A percentile compares a stretch with the other conserved stretches of the same genome.
phyloP scores from a whole-genome alignment of 2,888 invertebrate genomes.

The Leptopilina syphax region DNA sequence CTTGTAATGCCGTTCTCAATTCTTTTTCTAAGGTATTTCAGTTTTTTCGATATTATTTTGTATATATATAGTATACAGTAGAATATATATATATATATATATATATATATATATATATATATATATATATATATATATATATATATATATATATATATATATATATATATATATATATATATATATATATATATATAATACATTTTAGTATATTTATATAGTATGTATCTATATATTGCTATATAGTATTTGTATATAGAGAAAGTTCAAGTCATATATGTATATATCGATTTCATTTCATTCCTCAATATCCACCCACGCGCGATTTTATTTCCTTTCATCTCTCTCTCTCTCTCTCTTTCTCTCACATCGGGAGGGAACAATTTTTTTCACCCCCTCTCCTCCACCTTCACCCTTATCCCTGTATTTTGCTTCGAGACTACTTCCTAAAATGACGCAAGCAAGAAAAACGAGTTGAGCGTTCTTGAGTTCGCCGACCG shows the following conservation, averaged over 20 bases:
- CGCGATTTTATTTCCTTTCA: neutral
- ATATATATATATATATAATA: no score
- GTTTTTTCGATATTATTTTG: neutral
- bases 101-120: no score
- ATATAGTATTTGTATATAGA: neutral
- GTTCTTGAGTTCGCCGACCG: conserved; percentile 63
- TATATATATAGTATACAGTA: no score
- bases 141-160: no score
- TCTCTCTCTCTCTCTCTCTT: neutral
- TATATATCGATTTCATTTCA: conserved; percentile 4
- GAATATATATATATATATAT: no score
- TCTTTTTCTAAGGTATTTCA: neutral
- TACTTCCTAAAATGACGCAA: conserved; percentile 43
- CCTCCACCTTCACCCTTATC: neutral
- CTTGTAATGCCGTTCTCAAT: conserved; percentile 16
- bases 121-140: no score
- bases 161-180: no score
- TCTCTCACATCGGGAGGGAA: neutral
- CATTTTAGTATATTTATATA: no score
- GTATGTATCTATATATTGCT: neutral
- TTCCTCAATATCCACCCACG: conserved; percentile 10
- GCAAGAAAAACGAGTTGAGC: conserved; percentile 30
- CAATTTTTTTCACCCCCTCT: neutral
- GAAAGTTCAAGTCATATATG: conserved; percentile 43
- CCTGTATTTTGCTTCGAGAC: neutral